Conservation (phyloP, 2,888 invertebrate species). For the Brenthis ino region DNA sequence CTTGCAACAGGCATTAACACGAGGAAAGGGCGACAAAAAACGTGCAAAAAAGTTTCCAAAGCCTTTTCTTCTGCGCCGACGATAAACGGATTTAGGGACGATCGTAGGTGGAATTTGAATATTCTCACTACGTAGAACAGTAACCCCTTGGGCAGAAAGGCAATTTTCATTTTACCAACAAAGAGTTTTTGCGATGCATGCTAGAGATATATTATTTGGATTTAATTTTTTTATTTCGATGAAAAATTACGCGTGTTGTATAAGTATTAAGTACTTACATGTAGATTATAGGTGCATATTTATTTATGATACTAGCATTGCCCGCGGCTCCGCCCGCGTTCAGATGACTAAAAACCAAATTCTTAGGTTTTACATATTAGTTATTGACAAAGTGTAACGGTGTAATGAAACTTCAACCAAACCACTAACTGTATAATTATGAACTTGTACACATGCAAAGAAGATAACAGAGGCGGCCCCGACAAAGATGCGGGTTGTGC, state of each 20-base stretch:
- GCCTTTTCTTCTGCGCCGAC: slow-evolving; percentile 41
- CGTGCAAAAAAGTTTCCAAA: slow-evolving; percentile 40
- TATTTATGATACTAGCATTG: no score
- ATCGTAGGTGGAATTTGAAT: slow-evolving; percentile 38
- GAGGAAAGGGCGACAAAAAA: slow-evolving; percentile 47
- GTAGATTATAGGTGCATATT: no score
- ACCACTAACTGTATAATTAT: slow-evolving; percentile 34
- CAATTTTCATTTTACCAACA: slow-evolving; percentile 21
- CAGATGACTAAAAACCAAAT: no score
- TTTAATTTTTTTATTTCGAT: background rate
- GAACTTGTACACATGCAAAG: slow-evolving; percentile 39
- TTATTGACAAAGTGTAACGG: slow-evolving; percentile 22
- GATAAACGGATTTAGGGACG: slow-evolving; percentile 42
- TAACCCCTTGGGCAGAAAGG: slow-evolving; percentile 30
- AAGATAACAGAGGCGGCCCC: slow-evolving; percentile 51
- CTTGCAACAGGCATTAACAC: slow-evolving; percentile 45
- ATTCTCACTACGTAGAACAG: slow-evolving; percentile 29
- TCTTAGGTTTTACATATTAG: no score
- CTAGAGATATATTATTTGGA: slow-evolving; percentile 2
- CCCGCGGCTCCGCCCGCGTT: no score
- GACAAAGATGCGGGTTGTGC: slow-evolving; percentile 59
- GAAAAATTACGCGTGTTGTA: no score
- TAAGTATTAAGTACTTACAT: no score
- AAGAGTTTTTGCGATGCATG: slow-evolving; percentile 20
- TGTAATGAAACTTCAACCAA: slow-evolving; percentile 19